Conservation (phyloP, 2,113 vertebrate species). For the Recurvirostra avosetta region DNA sequence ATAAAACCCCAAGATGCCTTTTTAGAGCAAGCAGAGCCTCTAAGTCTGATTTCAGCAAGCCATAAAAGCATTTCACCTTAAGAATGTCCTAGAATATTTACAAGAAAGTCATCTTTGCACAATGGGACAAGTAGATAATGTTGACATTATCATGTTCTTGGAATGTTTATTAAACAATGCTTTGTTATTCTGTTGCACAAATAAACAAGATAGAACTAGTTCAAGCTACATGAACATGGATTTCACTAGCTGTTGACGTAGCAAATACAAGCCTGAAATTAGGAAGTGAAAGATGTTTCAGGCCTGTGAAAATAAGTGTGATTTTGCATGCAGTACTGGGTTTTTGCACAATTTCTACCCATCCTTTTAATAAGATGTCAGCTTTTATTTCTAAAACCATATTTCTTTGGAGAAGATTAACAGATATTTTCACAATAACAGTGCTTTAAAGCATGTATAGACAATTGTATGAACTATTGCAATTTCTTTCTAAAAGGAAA, state of each 20-base stretch:
- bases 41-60: background rate
- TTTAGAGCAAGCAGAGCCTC: background rate
- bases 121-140: background rate
- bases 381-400: background rate
- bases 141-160: conserved; percentile 10
- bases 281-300: background rate
- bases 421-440: background rate
- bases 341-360: background rate
- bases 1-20: background rate
- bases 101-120: conserved; percentile 1
- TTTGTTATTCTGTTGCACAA: conserved; percentile 25
- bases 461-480: background rate
- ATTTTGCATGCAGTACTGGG: background rate
- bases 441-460: background rate
- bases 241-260: background rate
- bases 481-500: background rate
- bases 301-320: background rate
- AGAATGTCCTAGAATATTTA: background rate
- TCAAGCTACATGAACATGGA: background rate
- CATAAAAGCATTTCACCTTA: conserved; percentile 4
- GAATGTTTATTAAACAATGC: conserved; percentile 65
- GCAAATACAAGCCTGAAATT: background rate
- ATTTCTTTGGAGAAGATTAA: background rate
- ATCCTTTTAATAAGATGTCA: background rate
- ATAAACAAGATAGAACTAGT: conserved; percentile 45